phyloP scores from a whole-genome alignment of 2,888 invertebrate genomes.

The Lasioglossum malachurum region DNA sequence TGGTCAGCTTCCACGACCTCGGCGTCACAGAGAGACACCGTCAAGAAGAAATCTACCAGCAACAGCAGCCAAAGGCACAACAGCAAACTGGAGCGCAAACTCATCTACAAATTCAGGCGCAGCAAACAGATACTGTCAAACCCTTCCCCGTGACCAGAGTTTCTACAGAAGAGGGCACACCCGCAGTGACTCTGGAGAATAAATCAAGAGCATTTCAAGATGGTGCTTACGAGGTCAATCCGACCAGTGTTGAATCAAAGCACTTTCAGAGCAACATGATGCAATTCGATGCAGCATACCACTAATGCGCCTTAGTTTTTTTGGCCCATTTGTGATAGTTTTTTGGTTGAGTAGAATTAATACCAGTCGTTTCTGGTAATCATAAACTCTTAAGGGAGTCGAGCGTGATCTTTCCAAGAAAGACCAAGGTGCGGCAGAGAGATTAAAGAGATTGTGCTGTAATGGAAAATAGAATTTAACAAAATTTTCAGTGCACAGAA shows the following conservation, averaged over 20 bases:
- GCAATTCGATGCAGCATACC: conserved; percentile 83
- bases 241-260: conserved; percentile 74
- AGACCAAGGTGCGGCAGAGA: conserved; percentile 41
- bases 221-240: conserved; percentile 72
- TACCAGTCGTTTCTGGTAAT: conserved; percentile 35
- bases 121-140: conserved; percentile 49
- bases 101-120: conserved; percentile 63
- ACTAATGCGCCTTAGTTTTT: conserved; percentile 78
- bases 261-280: conserved; percentile 80
- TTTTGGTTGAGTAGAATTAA: conserved; percentile 59
- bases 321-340: conserved; percentile 56
- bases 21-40: conserved; percentile 82
- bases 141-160: conserved; percentile 41
- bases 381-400: conserved; percentile 34
- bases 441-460: conserved; percentile 38
- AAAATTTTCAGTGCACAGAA: background rate
- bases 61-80: conserved; percentile 77
- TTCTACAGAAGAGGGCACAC: conserved; percentile 43
- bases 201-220: conserved; percentile 80
- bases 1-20: conserved; percentile 87
- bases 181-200: conserved; percentile 64
- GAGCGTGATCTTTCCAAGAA: conserved; percentile 29
- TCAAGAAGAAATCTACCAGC: conserved; percentile 84
- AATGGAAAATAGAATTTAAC: conserved; percentile 26
- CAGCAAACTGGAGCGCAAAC: conserved; percentile 70